Evolutionary conservation across 2,888 invertebrate species (phyloP), one percentile per base, ranked within the genome.

Genomic region (Noctua comes): DNA sequence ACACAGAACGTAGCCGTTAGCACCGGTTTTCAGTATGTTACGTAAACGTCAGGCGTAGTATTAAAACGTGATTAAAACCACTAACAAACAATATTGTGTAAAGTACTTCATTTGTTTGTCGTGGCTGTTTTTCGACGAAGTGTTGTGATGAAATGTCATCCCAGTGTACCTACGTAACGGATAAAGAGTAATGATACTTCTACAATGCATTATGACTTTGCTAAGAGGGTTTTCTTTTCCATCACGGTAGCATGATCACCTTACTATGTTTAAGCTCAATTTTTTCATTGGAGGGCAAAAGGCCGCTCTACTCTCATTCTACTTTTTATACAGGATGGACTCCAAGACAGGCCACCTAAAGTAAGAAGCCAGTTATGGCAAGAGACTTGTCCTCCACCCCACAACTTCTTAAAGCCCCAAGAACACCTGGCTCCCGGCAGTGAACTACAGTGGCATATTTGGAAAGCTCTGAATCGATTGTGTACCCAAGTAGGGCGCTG

Each of bases 61-160:
- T 65, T 65, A 65, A 82, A 78, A 82, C 83, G 79, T 83, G 68
- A 83, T 78, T 73, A 72, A 82, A 77, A 57, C 57, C n/a, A 59
- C 24, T 62, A 68, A 76, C 77, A 71, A 81, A 81, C 77, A 81
- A 48, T 62, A 54, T 24, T 59, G 69, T 76, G 65, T 65, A 65
- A 69, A 57, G 54, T n/a, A 40, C 24, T 18, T 57, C 31, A 77
- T 36, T 48, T 71, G 54, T 77, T 81, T 77, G 54, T 83, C 77
- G 36, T 68, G 66, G 16, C 0, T 77, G 59, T 36, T 77, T 71
- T 68, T 46, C 46, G 21, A 62, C 21, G 68, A 46, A 43, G 8
- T 11, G 48, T 48, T 62, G 16, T 62, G 36, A 40, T 31, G 54
- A 62, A 71, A 68, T 68, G 43, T 48, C 40, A 24, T 73, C 51